Conservation (phyloP, 2,797 vertebrate species). For the Botia almorhae region DNA sequence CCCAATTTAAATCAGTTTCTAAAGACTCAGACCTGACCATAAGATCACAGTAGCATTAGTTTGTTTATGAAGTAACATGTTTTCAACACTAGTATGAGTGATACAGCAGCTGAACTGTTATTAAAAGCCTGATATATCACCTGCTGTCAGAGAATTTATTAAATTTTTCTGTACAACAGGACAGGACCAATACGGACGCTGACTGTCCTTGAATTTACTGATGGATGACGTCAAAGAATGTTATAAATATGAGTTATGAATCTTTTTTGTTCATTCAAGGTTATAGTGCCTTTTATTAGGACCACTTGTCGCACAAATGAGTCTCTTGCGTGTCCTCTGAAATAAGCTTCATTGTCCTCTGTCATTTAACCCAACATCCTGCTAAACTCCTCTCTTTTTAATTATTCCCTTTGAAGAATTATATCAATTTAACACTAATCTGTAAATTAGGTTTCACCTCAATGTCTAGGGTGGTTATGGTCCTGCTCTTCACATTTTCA, state of each 20-base stretch:
- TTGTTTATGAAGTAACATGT: conserved; percentile 1
- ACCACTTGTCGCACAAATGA: not conserved
- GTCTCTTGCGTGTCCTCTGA: not conserved
- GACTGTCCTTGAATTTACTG: not conserved
- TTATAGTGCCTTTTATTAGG: not conserved
- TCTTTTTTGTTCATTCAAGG: not conserved
- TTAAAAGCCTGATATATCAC: not conserved
- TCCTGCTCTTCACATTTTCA: not conserved
- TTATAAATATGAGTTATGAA: not conserved
- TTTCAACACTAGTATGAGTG: not conserved
- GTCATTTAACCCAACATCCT: not conserved
- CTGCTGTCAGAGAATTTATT: conserved; percentile 1
- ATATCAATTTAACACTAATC: too few species aligned
- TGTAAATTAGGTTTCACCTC: not conserved
- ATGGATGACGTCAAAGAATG: not conserved
- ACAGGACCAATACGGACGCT: not conserved
- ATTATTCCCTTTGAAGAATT: not conserved
- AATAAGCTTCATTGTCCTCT: not conserved
- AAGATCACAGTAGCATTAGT: not conserved
- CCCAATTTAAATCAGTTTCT: conserved; percentile 21
- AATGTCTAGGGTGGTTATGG: not conserved
- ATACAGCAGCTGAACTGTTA: conserved; percentile 1
- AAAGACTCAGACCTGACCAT: not conserved
- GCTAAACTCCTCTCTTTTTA: too few species aligned
- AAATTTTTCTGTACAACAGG: not conserved